Conservation (phyloP, 1,140 invertebrate genomes). For the Myzus persicae region DNA sequence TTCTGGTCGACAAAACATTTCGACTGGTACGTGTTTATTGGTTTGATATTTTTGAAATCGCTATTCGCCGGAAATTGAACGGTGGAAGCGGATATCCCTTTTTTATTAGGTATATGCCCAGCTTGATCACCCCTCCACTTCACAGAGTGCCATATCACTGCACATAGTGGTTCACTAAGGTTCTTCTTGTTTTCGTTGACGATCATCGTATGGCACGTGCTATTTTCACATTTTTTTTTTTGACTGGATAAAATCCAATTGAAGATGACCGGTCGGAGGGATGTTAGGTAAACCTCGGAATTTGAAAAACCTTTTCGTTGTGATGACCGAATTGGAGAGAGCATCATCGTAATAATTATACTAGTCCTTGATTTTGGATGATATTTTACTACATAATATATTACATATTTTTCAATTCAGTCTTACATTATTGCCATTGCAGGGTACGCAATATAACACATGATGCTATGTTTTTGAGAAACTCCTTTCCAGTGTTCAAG, state of each 20-base stretch:
- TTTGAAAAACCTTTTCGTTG: neutral
- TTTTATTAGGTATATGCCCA: conserved; percentile 32
- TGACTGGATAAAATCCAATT: neutral
- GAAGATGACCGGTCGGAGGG: no score
- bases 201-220: neutral
- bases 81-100: conserved; percentile 30
- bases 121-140: neutral
- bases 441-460: neutral
- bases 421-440: neutral
- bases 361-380: neutral
- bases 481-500: neutral
- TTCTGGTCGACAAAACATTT: conserved; percentile 41
- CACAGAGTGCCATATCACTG: neutral
- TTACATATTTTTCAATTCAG: neutral
- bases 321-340: neutral
- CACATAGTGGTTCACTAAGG: neutral
- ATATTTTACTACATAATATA: no score
- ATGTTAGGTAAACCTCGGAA: neutral
- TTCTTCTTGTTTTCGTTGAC: neutral
- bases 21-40: conserved; percentile 41
- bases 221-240: neutral
- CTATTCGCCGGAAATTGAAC: conserved; percentile 34
- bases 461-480: neutral
- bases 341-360: neutral
- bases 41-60: conserved; percentile 48